Evolutionary conservation across 2,113 vertebrate genomes (phyloP), one percentile per base, ranked within the genome.

Genomic region (Ochotona princeps): DNA sequence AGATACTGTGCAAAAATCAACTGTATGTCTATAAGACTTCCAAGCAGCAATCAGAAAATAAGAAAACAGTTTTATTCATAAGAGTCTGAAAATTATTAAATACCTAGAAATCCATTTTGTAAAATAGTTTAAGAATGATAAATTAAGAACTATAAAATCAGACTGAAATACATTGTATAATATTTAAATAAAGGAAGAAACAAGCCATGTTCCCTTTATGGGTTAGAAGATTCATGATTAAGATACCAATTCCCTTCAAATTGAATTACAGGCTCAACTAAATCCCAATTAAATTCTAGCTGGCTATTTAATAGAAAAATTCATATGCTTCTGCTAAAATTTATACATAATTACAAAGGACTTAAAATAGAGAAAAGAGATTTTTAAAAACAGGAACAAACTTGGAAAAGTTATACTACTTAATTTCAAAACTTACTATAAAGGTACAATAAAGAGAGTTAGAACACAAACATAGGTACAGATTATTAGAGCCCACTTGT

Each of bases 221-320:
- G 30, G 81, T 54, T 94, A 93, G 44, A 93, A 93, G 81, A 93
- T 63, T 78, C 61, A 93, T 72, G 91, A 72, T 79, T 84, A 94
- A 94, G 88, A 90, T 72, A 49, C 25, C 10, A 93, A 69, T 81
- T 90, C 61, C 44, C n/a, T 28, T 57, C 32, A 92, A 82, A 92
- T 14, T 74, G 66, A 94, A 74, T 89, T 92, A 92, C 0, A 83
- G 35, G 95, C 26, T 90, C 78, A 91, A 85, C 32, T 78, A 3
- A 83, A 86, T 72, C 25, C 20, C 75, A 65, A 66, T 54, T 65
- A 93, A 86, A 92, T 66, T 83, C 21, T 28, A 76, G 72, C 17
- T 93, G 21, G 20, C 13, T 75, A 85, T 73, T 93, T 74, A 57
- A 21, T 10, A 96, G 30, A 94, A 94, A 94, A 92, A 67, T 61